These are phyloP conservation scores for Melanargia galathea DNA, from an alignment of 2,888 invertebrate genomes.

Conservation along the genomic window DNA sequence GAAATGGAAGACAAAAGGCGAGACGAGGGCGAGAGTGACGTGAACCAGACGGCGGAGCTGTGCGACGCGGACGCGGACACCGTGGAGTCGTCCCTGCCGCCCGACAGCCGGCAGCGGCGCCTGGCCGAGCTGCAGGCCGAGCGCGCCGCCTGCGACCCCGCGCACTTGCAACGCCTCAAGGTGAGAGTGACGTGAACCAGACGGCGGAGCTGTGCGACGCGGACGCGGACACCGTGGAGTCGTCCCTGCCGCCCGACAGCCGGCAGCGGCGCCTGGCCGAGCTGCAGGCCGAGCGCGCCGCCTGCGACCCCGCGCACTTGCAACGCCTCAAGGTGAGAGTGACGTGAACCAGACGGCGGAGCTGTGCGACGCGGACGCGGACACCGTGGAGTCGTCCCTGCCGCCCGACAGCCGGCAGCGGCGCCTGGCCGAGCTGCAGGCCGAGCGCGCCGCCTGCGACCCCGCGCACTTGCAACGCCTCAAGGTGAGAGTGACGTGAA, in stretches of 20 bases:
- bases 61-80: constrained; percentile 85
- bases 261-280: constrained; percentile 86
- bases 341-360: constrained; percentile 79
- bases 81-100: constrained; percentile 87
- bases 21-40: constrained; percentile 76
- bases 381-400: constrained; percentile 86
- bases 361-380: constrained; percentile 83
- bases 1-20: constrained; percentile 72
- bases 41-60: constrained; percentile 79
- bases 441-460: constrained; percentile 90
- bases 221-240: constrained; percentile 87
- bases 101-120: constrained; percentile 85
- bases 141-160: constrained; percentile 91
- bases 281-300: constrained; percentile 88
- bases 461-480: constrained; percentile 89
- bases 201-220: constrained; percentile 82
- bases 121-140: constrained; percentile 87
- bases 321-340: constrained; percentile 83
- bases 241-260: constrained; percentile 85
- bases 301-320: constrained; percentile 90
- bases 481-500: constrained; percentile 74
- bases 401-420: constrained; percentile 86
- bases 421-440: constrained; percentile 86
- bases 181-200: constrained; percentile 69
- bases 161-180: constrained; percentile 88